These are phyloP conservation scores for Cyrtorhinus lividipennis DNA, from an alignment of 1,140 invertebrate species.

Conservation along the genomic window DNA sequence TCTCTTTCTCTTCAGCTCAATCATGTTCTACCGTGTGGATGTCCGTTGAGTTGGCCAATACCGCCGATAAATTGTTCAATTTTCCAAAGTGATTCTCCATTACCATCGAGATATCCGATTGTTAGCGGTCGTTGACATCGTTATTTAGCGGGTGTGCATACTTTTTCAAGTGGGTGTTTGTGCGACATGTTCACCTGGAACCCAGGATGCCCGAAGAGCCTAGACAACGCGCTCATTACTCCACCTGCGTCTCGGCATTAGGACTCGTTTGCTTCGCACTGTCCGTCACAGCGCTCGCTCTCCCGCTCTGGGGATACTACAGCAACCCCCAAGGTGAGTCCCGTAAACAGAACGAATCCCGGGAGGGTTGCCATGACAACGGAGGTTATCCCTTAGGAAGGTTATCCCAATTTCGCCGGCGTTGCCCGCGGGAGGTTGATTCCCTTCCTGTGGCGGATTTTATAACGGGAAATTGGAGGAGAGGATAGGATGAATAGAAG, in stretches of 20 bases:
- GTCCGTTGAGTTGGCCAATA: not conserved
- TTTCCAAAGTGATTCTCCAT: not conserved
- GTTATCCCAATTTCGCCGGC: not conserved
- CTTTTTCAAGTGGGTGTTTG: not conserved
- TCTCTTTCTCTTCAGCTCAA: not conserved
- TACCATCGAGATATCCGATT: not conserved
- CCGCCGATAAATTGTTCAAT: not conserved
- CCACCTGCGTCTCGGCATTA: slow-evolving; percentile 51
- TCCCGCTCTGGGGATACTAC: slow-evolving; percentile 68
- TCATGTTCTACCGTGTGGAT: not conserved
- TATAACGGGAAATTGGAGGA: no score
- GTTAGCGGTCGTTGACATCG: not conserved
- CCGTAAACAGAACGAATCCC: not conserved
- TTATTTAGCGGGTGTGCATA: not conserved
- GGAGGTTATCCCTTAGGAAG: not conserved
- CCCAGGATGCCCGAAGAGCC: slow-evolving; percentile 20
- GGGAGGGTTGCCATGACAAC: not conserved
- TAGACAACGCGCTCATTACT: slow-evolving; percentile 26
- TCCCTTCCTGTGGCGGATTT: no score
- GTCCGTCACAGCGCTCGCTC: slow-evolving; percentile 53
- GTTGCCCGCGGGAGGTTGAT: not conserved
- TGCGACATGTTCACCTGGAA: slow-evolving; percentile 2
- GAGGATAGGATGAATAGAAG: no score
- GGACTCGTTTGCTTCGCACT: slow-evolving; percentile 62
- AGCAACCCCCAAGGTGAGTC: slow-evolving; percentile 43